These are phyloP conservation scores for Ectobius pallidus DNA, from an alignment of 2,888 invertebrate genomes.

Conservation along the genomic window DNA sequence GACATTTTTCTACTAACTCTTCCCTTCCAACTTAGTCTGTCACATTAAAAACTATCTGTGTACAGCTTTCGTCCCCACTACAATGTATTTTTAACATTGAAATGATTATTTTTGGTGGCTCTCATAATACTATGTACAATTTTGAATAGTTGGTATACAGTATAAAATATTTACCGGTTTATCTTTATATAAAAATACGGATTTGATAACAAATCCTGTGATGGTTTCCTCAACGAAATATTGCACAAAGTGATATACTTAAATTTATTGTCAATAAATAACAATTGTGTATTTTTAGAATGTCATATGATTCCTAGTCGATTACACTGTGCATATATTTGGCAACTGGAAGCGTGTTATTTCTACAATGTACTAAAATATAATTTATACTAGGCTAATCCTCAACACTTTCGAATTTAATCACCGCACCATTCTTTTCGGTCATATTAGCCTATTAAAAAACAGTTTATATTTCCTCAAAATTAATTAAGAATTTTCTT, in stretches of 20 bases:
- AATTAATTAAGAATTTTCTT: too few relatives aligned
- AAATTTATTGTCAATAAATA: conserved; percentile 6
- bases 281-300: conserved; percentile 1
- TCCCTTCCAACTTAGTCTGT: background rate
- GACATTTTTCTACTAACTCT: background rate
- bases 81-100: background rate
- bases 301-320: background rate
- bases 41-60: background rate
- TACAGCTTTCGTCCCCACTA: background rate
- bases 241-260: background rate
- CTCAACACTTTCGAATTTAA: too few relatives aligned
- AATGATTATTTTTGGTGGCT: background rate
- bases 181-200: background rate
- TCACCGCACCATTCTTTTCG: too few relatives aligned
- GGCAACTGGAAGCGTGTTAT: too few relatives aligned
- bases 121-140: background rate
- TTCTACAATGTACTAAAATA: too few relatives aligned
- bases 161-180: background rate
- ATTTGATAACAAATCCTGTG: background rate
- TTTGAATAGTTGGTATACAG: background rate
- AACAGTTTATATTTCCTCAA: too few relatives aligned
- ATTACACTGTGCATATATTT: background rate
- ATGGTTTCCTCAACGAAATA: conserved; percentile 13
- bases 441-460: too few relatives aligned
- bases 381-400: too few relatives aligned